Conservation (phyloP, 1,140 invertebrate species). For the Capitella teleta region DNA sequence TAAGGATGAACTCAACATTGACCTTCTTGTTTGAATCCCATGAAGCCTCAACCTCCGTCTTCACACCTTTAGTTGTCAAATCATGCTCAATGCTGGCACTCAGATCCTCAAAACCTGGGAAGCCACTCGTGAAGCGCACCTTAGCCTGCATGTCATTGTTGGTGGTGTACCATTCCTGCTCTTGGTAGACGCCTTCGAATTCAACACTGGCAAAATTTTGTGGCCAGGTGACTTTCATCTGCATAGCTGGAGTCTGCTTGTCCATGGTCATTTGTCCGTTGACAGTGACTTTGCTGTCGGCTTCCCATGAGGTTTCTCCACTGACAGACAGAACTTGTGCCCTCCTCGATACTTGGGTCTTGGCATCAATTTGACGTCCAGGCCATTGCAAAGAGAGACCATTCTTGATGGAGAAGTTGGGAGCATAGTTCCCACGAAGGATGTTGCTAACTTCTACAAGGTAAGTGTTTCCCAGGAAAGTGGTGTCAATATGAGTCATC, state of each 20-base stretch:
- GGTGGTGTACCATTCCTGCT: background rate
- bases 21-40: background rate
- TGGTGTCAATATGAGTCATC: constrained; percentile 6
- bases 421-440: background rate
- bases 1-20: background rate
- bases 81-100: constrained; percentile 13
- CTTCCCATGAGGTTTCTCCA: constrained; percentile 19
- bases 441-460: background rate
- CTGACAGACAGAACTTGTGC: constrained; percentile 15
- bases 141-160: constrained; percentile 6
- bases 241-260: constrained; percentile 1
- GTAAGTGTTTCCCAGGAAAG: constrained; percentile 6
- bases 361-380: constrained; percentile 1
- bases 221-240: constrained; percentile 8
- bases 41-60: background rate
- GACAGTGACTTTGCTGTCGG: constrained; percentile 7
- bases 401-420: background rate
- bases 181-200: constrained; percentile 5
- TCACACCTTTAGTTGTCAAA: background rate
- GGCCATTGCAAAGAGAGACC: constrained; percentile 6
- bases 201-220: constrained; percentile 1
- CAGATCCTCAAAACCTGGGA: constrained; percentile 8
- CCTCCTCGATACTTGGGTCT: background rate
- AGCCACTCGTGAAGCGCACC: constrained; percentile 6
- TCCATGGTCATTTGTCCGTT: background rate